Base-by-base conservation (phyloP, 1,140 invertebrate genomes). In the Cecropterus lyciades region DNA sequence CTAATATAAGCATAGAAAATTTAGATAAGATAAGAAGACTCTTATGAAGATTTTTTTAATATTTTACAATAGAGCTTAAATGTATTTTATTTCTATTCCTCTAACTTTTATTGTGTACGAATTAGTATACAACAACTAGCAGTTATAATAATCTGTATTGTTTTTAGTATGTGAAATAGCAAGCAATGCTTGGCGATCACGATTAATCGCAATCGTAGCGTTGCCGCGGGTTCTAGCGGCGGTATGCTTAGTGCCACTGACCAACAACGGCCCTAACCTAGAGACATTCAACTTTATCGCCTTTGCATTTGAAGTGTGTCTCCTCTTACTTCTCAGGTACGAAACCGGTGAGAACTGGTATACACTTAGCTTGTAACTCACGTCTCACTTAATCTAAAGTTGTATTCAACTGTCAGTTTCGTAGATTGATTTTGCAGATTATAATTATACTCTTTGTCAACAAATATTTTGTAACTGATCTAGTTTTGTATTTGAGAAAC, bases 131-230 rank as follows among this genome's bases (percentile, higher is more conserved):
- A n/a, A n/a, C n/a, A n/a, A n/a, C n/a, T n/a, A n/a, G n/a, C n/a
- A n/a, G n/a, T n/a, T n/a, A n/a, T n/a, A n/a, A n/a, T n/a, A n/a
- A n/a, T 20, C 13, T 14, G 5, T 43, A 14, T 33, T 33, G 16
- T 72, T 72, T 55, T 73, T n/a, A 91, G 88, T 84, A 56, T 87
- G 85, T 68, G 88, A 91, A 70, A 82, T 91, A 20, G 73, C 87
- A 40, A 89, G 88, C 56, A 87, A 84, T 64, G 53, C 40, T 17
- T 89, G 87, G 88, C 79, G 88, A 5, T 77, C 82, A 1, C 43
- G 64, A 27, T 57, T 91, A 10, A 75, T 65, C n/a, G 27, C 69
- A 10, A 75, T 88, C 3, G 83, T 82, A 14, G 70, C 77, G 4
- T 55, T 57, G 3, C 85, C 85, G 13, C 72, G 80, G n/a, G 37